These are phyloP conservation scores for Fulmarus glacialis DNA, from an alignment of 2,113 vertebrate genomes.

Conservation along the genomic window DNA sequence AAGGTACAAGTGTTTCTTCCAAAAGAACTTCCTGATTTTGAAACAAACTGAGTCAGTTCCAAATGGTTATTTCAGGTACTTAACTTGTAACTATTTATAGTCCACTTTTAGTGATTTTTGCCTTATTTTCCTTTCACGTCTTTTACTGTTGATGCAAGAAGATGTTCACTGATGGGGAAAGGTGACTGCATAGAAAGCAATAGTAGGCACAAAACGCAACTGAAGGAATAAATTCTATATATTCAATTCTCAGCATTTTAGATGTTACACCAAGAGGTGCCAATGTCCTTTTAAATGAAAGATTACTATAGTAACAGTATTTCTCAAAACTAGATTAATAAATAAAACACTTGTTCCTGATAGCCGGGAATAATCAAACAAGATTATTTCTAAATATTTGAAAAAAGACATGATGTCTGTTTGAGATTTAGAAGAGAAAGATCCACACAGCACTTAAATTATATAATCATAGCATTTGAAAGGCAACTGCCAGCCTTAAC, in stretches of 20 bases:
- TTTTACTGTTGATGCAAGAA: background rate
- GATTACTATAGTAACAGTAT: background rate
- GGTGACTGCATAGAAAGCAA: background rate
- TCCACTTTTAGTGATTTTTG: background rate
- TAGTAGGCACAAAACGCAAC: accelerated
- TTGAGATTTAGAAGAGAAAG: background rate
- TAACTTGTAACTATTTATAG: background rate
- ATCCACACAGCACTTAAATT: background rate
- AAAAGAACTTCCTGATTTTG: background rate
- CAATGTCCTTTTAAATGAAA: background rate
- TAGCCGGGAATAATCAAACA: background rate
- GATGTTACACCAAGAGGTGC: background rate
- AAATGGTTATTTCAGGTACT: background rate
- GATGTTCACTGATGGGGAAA: background rate
- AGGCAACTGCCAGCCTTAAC: background rate
- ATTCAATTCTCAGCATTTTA: background rate
- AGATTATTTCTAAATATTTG: background rate
- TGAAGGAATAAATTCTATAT: background rate
- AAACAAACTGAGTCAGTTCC: background rate
- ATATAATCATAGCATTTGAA: background rate
- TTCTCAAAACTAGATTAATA: background rate
- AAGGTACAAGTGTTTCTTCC: background rate
- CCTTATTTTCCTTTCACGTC: background rate
- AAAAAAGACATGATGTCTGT: background rate
- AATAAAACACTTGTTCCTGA: background rate